Evolutionary conservation across 2,797 vertebrate genomes (phyloP), one percentile per base, ranked within the genome.

Genomic region (Hozukius guyotensis): DNA sequence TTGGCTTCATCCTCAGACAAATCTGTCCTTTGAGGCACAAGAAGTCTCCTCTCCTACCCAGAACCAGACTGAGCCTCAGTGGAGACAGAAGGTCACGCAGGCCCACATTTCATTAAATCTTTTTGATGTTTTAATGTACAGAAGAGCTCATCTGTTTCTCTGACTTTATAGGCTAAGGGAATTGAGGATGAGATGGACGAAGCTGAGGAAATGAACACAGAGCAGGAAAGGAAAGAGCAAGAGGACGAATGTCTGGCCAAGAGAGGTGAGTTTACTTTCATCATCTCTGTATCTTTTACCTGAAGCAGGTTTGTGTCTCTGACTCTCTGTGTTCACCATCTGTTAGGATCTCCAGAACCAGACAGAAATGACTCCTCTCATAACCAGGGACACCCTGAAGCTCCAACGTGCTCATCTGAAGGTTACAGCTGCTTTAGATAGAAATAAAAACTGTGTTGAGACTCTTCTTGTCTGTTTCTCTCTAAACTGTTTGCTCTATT

Each of bases 21-120:
- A 84, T 75, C 83, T 91, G 79, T 96, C 95, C 29, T 96, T 95
- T 49, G 95, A 96, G 83, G 96, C 94, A 20, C 95, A 95, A 65
- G 95, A 95, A 81, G 94, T 96, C 62, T 85, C 88, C 6, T 91
- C 93, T 57, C 83, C 91, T 1, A 81, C 85, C 27, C 90, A 89
- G 67, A 85, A 24, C 77, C 88, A 52, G 60, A 32, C 34, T 77
- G 89, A 86, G 66, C 87, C 88, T 64, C 92, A 87, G 52, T 92
- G 88, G 90, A 93, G 84, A 86, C 90, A 90, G 20, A 94, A 94
- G 94, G 96, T 96, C 85, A 84, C 2, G 1, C 16, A 42, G 16
- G 38, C 11, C 3, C 5, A 2, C 9, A 4, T 36, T 31, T 66
- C 16, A 62, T 31, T 22, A 4, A 6, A 16, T 25, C 14, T 66